These are phyloP conservation scores for Ormia ochracea DNA, from an alignment of 2,888 invertebrate genomes.

Conservation along the genomic window DNA sequence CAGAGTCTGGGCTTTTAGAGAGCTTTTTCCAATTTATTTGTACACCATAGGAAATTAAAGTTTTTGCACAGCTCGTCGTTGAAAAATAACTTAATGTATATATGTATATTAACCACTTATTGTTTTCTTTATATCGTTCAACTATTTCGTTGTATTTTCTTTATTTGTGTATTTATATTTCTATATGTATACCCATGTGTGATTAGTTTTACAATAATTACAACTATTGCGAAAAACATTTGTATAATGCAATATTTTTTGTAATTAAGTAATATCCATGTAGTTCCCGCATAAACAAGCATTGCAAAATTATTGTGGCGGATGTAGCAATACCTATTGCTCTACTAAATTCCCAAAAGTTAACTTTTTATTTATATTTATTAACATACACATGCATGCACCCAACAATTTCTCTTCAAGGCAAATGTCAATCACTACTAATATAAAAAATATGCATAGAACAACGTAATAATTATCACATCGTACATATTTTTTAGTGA, in stretches of 20 bases:
- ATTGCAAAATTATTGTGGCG: not conserved
- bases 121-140: too few relatives aligned
- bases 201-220: conserved; percentile 7
- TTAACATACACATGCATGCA: not conserved
- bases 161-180: conserved; percentile 6
- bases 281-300: conserved; percentile 22
- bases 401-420: not conserved
- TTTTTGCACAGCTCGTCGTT: too few relatives aligned
- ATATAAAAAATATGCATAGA: conserved; percentile 14
- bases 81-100: too few relatives aligned
- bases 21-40: not conserved
- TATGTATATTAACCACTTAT: too few relatives aligned
- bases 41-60: too few relatives aligned
- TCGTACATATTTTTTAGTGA: not conserved
- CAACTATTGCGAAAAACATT: conserved; percentile 49
- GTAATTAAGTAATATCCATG: conserved; percentile 24
- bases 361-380: not conserved
- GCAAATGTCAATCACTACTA: conserved; percentile 49
- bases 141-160: not conserved
- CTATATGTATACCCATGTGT: too few relatives aligned
- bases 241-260: conserved; percentile 35
- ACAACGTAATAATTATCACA: not conserved
- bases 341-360: not conserved
- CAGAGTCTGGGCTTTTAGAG: not conserved
- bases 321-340: not conserved